Evolutionary conservation across 2,113 vertebrate genomes (phyloP), one percentile per base, ranked within the genome.

Genomic region (Centropus unirufus): DNA sequence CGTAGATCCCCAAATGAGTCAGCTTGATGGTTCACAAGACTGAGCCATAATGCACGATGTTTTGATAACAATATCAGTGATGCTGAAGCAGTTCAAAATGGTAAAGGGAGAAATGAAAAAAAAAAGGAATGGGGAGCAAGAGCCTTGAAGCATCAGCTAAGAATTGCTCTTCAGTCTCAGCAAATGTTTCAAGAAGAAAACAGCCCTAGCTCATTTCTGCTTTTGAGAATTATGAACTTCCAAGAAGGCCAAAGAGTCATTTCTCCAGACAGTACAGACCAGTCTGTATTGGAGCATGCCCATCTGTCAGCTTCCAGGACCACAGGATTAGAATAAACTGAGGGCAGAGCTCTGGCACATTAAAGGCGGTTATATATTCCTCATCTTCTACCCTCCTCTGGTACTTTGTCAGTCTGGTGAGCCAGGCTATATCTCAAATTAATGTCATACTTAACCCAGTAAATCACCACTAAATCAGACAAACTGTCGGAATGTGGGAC

Each of bases 391-490:
- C 18, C 17, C 15, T 46, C 17, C 40, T 61, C 47, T 26, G 72
- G 34, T 32, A 67, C 51, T 77, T 51, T 89, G 30, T 67, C 59
- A 86, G 69, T 52, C 64, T 73, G 47, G 21, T 66, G 26, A 66
- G 27, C 13, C 17, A 67, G 20, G 46, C 29, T 85, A 13, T 52
- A 52, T 61, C 36, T 52, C 59, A 86, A 76, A 77, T 32, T 47
- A 36, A 57, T 77, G 49, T 52, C 36, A 52, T 62, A 18, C 29
- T 77, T 72, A 81, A 34, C 32, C 21, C 29, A 89, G 47, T 72
- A 94, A 94, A 85, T 77, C 59, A 77, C 64, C 58, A 46, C 36
- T 47, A 67, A 86, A 63, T 62, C 75, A 85, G 29, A 85, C 40
- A 29, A 12, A 29, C 36, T 67, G 24, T 44, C 75, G 62, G 29